A percentile compares a stretch with the other conserved stretches of the same genome.
Conservation (phyloP, 2,113 vertebrate species). For the Entelurus aequoreus region DNA sequence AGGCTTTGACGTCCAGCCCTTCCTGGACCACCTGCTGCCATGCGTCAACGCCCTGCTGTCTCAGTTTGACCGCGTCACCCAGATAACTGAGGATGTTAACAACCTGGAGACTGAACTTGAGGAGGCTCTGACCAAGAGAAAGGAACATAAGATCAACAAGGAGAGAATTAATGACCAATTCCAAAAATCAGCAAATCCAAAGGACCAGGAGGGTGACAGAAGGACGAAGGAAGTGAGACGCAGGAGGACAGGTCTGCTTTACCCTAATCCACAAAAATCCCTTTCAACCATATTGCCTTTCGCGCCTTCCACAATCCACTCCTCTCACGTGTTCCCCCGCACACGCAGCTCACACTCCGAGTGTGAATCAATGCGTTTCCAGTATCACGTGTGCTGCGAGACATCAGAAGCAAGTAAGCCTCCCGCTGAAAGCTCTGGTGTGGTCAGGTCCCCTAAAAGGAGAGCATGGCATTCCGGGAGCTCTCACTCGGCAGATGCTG, state of each 20-base stretch:
- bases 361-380: conserved; percentile 48
- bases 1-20: conserved; percentile 41
- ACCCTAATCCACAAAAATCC: conserved; percentile 17
- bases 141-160: conserved; percentile 19
- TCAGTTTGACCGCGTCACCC: conserved; percentile 69
- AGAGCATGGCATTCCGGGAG: conserved; percentile 70
- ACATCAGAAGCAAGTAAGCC: not conserved
- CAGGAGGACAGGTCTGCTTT: conserved; percentile 28
- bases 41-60: conserved; percentile 56
- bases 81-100: conserved; percentile 60
- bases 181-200: conserved; percentile 9
- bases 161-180: not conserved
- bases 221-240: conserved; percentile 14
- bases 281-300: conserved; percentile 23
- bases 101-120: conserved; percentile 63
- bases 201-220: conserved; percentile 4
- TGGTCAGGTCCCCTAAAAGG: conserved; percentile 30
- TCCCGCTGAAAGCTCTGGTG: not conserved
- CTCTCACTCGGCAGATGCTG: conserved; percentile 65
- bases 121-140: conserved; percentile 49
- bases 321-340: conserved; percentile 13
- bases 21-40: conserved; percentile 66
- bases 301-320: conserved; percentile 8
- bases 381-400: not conserved
- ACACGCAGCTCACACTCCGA: conserved; percentile 58